Base-by-base conservation (phyloP, 2,113 vertebrate genomes). In the Colinus virginianus region DNA sequence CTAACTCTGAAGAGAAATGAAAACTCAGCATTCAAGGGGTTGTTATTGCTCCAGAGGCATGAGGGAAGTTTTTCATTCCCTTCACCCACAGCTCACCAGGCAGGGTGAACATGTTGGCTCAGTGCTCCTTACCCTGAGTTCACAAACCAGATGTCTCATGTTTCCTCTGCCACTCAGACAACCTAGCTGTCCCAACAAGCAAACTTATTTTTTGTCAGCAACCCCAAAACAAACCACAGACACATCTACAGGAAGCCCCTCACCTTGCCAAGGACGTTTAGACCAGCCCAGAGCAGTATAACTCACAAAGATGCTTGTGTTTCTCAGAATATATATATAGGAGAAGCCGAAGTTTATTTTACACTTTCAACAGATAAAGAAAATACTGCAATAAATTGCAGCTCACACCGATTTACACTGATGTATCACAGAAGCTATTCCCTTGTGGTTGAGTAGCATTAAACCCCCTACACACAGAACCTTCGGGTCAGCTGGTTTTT, bases 381-480 rank as follows among this genome's bases (percentile, higher is more conserved):
- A 84, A 64, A 32, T 61, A 48, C 7, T 13, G 34, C 17, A 18
- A 28, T 34, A 71, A 68, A 18, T 34, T 36, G 32, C 18, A 34
- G 7, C 40, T 6, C 16, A 19, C 23, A 10, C 19, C 25, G 64
- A 20, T 74, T n/a, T 12, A 38, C 28, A 20, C 19, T 42, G 55
- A 42, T 74, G 48, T 70, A 1, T 0, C 51, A 23, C 38, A 30
- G 64, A 77, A 81, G 34, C n/a, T n/a, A 15, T 68, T 66, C 59
- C 69, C 0, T 0, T 1, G 1, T 43, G 79, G 59, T 0, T 59
- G 42, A 28, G 32, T n/a, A 67, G 38, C 0, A 0, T 68, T 75
- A 15, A 90, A 62, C 21, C 48, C 48, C 42, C 58, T 36, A 5
- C 17, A 56, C 30, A 32, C 30, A 0, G 40, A 26, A 9, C 18